These are phyloP conservation scores for Bubo blakistoni DNA, from an alignment of 2,113 vertebrate genomes.

Conservation along the genomic window DNA sequence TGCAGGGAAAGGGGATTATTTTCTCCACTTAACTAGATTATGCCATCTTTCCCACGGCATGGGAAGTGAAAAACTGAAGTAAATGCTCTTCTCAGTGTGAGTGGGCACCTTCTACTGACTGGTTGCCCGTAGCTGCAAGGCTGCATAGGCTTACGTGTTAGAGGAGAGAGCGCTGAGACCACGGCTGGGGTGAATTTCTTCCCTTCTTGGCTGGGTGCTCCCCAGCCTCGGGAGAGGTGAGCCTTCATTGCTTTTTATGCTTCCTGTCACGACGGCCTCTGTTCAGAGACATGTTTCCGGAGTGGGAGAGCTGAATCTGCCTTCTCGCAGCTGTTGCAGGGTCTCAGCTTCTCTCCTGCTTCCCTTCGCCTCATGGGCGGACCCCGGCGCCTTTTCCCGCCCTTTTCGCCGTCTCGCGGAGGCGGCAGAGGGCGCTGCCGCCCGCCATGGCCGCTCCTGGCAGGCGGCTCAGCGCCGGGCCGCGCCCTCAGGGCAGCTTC, in stretches of 20 bases:
- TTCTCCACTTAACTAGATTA: not conserved
- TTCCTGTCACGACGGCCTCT: not conserved
- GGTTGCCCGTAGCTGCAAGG: not conserved
- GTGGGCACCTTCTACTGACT: no score
- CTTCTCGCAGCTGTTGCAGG: not conserved
- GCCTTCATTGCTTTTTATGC: no score
- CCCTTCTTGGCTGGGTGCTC: not conserved
- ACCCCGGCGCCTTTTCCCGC: not conserved
- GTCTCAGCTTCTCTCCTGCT: not conserved
- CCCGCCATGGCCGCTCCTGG: not conserved
- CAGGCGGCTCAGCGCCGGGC: not conserved
- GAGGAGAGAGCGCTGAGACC: not conserved
- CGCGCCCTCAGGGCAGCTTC: accelerated
- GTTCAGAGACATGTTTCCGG: accelerated
- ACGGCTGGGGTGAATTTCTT: not conserved
- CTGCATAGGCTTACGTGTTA: accelerated
- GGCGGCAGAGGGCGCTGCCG: not conserved
- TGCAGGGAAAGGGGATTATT: not conserved
- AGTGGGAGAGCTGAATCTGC: not conserved
- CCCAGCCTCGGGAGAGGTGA: not conserved
- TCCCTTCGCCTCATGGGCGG: not conserved
- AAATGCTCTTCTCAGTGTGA: accelerated
- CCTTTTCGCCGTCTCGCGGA: not conserved
- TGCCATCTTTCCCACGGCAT: not conserved
- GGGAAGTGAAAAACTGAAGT: not conserved